Base-by-base conservation (phyloP, 2,888 invertebrate genomes). In the Monoplex corrugatus region DNA sequence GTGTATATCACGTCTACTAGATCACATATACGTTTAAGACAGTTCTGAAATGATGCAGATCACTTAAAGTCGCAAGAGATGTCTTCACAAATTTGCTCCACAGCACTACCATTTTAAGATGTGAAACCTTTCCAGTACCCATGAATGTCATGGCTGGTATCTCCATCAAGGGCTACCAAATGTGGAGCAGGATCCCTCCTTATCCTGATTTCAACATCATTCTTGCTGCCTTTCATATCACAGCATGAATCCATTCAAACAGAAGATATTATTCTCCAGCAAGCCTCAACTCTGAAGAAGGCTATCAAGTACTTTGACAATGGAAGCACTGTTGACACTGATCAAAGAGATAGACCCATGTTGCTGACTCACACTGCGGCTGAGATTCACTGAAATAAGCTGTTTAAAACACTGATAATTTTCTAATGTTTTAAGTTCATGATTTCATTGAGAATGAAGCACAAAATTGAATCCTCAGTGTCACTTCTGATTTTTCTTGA, bases 381-480 rank as follows among this genome's bases (percentile, higher is more conserved):
- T 63, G 63, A n/a, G 63, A 63, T 0, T 63, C n/a, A n/a, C n/a
- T 68, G 13, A 68, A 68, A 68, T 68, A n/a, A 68, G 68, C n/a
- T 68, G 68, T 28, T 68, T n/a, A 68, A 68, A 68, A 68, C 68
- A 23, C 68, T 68, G 5, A 68, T 16, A 90, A 45, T 89, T 87
- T 32, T 40, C 78, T 5, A 43, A 89, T n/a, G 87, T 89, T 6
- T 28, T 89, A 8, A 84, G 86, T 44, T 86, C 90, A 32, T 86
- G 80, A 87, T 10, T 90, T 43, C 87, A 83, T 72, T 32, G 85
- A 19, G 89, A 89, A 75, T 90, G 16, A 72, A 35, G 35, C 72
- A 72, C 8, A 72, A 72, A 3, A 72, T 35, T 32, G 72, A 72
- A 90, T 72, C 78, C 89, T 32, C 87, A 45, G 6, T 87, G 87